These are phyloP conservation scores for Rhodeus uyekii DNA, from an alignment of 2,797 vertebrate species.

Conservation along the genomic window DNA sequence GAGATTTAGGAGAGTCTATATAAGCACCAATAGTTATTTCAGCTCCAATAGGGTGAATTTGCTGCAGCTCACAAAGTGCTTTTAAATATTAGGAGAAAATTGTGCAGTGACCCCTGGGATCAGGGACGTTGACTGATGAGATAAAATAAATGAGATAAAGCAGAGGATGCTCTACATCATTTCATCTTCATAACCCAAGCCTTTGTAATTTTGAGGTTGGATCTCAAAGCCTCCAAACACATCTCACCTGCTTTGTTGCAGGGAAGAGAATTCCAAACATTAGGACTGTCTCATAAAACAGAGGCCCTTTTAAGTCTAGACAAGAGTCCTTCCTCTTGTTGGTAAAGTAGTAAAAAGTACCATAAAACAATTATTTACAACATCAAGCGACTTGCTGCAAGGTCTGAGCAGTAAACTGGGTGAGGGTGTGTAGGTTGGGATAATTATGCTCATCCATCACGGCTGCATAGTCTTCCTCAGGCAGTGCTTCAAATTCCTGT, in stretches of 20 bases:
- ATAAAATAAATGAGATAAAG: background rate
- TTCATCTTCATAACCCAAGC: slow-evolving; percentile 8
- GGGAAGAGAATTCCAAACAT: slow-evolving; percentile 75
- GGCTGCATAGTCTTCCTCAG: slow-evolving; percentile 70
- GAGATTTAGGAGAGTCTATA: slow-evolving; percentile 80
- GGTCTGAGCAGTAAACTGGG: slow-evolving; percentile 72
- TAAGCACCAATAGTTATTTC: slow-evolving; percentile 78
- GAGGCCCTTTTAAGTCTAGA: slow-evolving; percentile 78
- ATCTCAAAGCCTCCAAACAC: slow-evolving; percentile 53
- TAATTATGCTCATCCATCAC: slow-evolving; percentile 78
- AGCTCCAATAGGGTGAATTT: slow-evolving; percentile 74
- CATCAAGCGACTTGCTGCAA: slow-evolving; percentile 69
- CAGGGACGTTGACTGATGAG: background rate
- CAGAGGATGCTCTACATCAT: background rate
- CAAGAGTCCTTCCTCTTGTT: slow-evolving; percentile 79
- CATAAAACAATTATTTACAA: slow-evolving; percentile 76
- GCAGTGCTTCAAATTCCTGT: slow-evolving; percentile 74
- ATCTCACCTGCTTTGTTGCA: slow-evolving; percentile 66
- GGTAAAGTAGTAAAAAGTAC: slow-evolving; percentile 79
- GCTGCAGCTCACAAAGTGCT: slow-evolving; percentile 67
- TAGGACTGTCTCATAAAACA: slow-evolving; percentile 73
- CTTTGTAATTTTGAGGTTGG: background rate
- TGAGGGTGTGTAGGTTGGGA: slow-evolving; percentile 71
- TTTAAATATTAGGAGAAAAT: slow-evolving; percentile 57
- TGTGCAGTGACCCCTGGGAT: slow-evolving; percentile 44